Evolutionary conservation across 2,113 vertebrate genomes (phyloP).

Genomic region (Bos indicus): DNA sequence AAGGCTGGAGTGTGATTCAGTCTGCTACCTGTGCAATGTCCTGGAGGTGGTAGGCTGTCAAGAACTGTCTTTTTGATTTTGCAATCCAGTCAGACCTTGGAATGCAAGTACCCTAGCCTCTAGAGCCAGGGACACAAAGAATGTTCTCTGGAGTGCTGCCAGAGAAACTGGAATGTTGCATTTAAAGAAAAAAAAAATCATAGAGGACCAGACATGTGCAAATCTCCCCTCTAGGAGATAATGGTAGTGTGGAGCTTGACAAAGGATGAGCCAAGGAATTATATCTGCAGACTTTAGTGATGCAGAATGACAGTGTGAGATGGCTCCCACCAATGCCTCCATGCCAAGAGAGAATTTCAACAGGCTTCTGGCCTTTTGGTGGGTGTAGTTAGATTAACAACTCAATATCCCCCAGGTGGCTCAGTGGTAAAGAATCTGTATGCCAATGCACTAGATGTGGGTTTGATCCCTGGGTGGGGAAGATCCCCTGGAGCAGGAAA

Average conservation of each 20-base stretch:
- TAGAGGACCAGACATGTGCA: not conserved
- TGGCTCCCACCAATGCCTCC: not conserved
- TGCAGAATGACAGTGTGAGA: not conserved
- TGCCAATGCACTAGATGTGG: not conserved
- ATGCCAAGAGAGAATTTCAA: not conserved
- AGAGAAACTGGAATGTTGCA: not conserved
- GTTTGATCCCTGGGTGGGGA: not conserved
- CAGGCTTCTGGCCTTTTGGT: not conserved
- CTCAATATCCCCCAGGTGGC: not conserved
- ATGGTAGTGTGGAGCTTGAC: not conserved
- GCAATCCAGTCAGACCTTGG: not conserved
- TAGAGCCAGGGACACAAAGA: not conserved
- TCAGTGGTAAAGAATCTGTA: not conserved
- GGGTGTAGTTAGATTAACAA: not conserved
- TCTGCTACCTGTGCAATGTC: not conserved
- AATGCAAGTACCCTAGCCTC: not conserved
- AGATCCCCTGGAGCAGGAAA: not conserved
- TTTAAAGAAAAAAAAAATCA: not conserved
- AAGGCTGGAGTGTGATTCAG: not conserved
- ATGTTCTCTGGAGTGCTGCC: not conserved
- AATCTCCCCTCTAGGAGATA: not conserved
- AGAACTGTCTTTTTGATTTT: not conserved
- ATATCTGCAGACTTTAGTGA: not conserved
- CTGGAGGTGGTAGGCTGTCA: not conserved
- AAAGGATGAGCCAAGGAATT: not conserved